Evolutionary conservation across 2,797 vertebrate genomes (phyloP), one percentile per base, ranked within the genome.

Genomic region (Sparus aurata): DNA sequence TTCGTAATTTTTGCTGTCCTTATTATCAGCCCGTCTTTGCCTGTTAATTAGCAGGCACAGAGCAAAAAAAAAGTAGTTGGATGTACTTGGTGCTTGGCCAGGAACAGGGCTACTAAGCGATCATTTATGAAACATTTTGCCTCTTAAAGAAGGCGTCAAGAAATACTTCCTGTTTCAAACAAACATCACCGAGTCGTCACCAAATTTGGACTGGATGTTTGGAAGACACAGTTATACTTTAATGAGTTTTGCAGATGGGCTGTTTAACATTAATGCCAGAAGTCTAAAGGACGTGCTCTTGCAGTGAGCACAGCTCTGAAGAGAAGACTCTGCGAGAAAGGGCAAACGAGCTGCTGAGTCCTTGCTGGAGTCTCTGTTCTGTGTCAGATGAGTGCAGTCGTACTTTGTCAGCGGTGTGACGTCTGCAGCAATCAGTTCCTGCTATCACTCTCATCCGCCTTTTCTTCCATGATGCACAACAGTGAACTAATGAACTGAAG

Each of bases 281-380:
- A 66, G 55, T 62, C n/a, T 61, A 34, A 65, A 73, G 47, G 43
- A 67, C 10, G 12, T 78, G n/a, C 7, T 78, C 61, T 61, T 64
- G 38, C 65, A 60, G 50, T n/a, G n/a, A 72, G 50, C 41, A 50
- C 52, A 34, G 30, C 25, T 65, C 62, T 34, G 17, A 55, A 76
- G 52, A 77, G 67, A 82, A 45, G 22, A 55, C 13, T 5, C 5
- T 6, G 12, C 69, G 64, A 62, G 22, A 57, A 46, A 66, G 45
- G 45, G 25, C 10, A 75, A 73, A 80, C 55, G 45, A 81, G 68
- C 50, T 25, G 66, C 85, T 62, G 78, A 53, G 78, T 79, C 47
- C 25, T 10, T 70, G 61, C 77, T 58, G 67, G 68, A 65, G 77
- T 86, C 69, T 80, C 70, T 88, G 86, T 49, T 85, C 73, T 73